Percentiles rank a stretch among this genome's conserved stretches.
Evolutionary conservation across 2,888 invertebrate genomes (phyloP).

Genomic region (Drosophila kuntzei): DNA sequence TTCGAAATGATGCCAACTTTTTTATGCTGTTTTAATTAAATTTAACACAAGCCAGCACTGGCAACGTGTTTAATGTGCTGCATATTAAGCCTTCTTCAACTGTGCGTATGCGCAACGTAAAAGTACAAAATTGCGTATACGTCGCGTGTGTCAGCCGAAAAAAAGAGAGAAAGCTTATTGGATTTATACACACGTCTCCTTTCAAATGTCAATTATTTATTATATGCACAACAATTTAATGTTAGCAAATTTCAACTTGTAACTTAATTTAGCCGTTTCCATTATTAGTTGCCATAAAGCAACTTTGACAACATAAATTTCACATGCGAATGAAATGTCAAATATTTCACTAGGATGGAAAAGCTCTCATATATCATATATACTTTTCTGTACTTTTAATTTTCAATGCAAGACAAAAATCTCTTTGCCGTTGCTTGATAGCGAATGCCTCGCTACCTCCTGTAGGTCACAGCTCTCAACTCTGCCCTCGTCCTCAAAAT

Average conservation of each 20-base stretch:
- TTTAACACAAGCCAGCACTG: conserved; percentile 42
- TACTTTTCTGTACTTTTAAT: conserved; percentile 25
- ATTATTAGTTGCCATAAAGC: conserved; percentile 68
- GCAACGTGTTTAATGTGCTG: conserved; percentile 25
- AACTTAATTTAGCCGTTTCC: conserved; percentile 66
- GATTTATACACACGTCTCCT: conserved; percentile 24
- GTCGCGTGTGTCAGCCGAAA: conserved; percentile 22
- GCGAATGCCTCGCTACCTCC: conserved; percentile 5
- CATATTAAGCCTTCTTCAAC: conserved; percentile 50
- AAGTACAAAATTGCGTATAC: conserved; percentile 34
- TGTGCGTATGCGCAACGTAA: conserved; percentile 53
- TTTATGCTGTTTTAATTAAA: conserved; percentile 63
- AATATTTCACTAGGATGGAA: conserved; percentile 28
- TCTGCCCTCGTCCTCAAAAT: conserved; percentile 19
- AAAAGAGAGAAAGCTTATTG: conserved; percentile 41
- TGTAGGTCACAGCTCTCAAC: neutral
- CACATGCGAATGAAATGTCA: conserved; percentile 29
- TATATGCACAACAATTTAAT: conserved; percentile 59
- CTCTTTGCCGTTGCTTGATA: conserved; percentile 22
- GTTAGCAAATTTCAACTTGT: conserved; percentile 54
- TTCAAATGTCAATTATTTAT: conserved; percentile 76
- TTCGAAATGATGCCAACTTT: conserved; percentile 39
- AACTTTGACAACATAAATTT: conserved; percentile 38
- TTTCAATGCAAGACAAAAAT: conserved; percentile 18
- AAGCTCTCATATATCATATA: neutral